Base-by-base conservation (phyloP, 30 jellyfish, hydroid and myxozoan species). In the Nemopilema nomurai region DNA sequence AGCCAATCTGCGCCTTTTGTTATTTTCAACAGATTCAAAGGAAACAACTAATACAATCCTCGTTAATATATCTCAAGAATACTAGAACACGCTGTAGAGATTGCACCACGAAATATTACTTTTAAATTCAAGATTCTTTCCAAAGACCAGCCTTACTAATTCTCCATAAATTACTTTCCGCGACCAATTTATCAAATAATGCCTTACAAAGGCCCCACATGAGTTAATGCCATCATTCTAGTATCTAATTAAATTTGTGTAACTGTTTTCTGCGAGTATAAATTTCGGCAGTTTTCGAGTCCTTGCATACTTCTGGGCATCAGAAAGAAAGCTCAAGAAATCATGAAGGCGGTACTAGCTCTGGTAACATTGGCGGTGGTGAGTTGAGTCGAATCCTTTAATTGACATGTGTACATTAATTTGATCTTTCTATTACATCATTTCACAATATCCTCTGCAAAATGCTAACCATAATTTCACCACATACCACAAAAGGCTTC, bases 321-420 rank as follows among this genome's bases (percentile, higher is more conserved):
- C n/a, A n/a, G n/a, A n/a, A n/a, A n/a, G 57, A 13, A 41, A 41
- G 57, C 57, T 41, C 57, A 41, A 41, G 57, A 41, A 41, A 41
- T 41, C 49, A 73, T 73, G 83, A 73, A 73, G 83, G 18, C 69
- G 16, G 31, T 73, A 0, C 41, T 73, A 49, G 83, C 64, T 4
- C n/a, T 73, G 20, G 83, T 69, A 73, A 20, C 32, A 1, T 18
- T 73, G 49, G 64, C 29, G 0, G 69, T 32, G 21, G 83, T 73
- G 23, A 29, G 83, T 73, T 16, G 1, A 64, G 29, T 24, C n/a
- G 72, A 4, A 4, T 63, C 16, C 26, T 24, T 19, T 63, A 3
- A 41, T n/a, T n/a, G n/a, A 51, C 16, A 51, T 51, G 26, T 18
- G 8, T 8, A 63, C 18, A 8, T 63, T 63, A n/a, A 18, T 63